Percentiles rank a stretch among this genome's conserved stretches.
Conservation (phyloP, 2,113 vertebrate genomes). For the Bothrops jararaca region DNA sequence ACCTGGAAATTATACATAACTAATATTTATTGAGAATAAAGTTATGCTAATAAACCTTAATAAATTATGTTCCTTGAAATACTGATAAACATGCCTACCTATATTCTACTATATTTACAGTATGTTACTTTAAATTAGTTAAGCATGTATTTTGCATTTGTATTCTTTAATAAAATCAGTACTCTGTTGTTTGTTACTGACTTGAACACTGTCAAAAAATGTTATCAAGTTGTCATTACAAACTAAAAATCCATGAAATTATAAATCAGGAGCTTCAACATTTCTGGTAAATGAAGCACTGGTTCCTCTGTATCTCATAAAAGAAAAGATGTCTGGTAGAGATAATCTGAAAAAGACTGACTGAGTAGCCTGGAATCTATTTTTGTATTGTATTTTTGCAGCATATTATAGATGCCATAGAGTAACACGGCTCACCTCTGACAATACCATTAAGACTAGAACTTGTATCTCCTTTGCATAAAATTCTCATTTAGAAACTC, state of each 20-base stretch:
- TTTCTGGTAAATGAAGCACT: neutral
- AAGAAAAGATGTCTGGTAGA: neutral
- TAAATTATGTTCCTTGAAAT: neutral
- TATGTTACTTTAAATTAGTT: neutral
- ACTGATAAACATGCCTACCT: neutral
- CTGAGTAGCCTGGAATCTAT: neutral
- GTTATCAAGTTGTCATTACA: neutral
- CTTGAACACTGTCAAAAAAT: neutral
- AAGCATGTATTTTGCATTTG: neutral
- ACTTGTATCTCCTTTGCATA: neutral
- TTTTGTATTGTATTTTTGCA: neutral
- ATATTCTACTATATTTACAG: neutral
- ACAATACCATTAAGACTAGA: neutral
- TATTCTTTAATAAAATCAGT: neutral
- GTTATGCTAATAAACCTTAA: neutral
- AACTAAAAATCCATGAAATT: neutral
- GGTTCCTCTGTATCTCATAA: neutral
- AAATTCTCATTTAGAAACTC: neutral
- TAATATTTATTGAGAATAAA: neutral
- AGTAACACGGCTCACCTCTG: neutral
- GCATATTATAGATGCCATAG: neutral
- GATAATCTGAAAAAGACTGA: neutral
- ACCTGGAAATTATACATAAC: slow-evolving; percentile 22
- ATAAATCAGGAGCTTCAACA: neutral
- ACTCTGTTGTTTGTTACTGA: neutral